These are phyloP conservation scores for Rhamphomyia laevipes DNA, from an alignment of 2,888 invertebrate genomes.

Conservation along the genomic window DNA sequence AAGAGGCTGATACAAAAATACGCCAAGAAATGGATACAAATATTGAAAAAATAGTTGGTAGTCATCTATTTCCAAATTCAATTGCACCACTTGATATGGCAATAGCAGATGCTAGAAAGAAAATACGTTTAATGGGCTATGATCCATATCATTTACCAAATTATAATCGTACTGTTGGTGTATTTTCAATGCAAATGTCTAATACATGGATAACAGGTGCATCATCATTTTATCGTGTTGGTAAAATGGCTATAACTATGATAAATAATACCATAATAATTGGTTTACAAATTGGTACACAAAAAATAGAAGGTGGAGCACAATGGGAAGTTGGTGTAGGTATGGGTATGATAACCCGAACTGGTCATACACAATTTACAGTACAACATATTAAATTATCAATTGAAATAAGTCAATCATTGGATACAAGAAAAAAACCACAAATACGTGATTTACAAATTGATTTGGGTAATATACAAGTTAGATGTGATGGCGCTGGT, in stretches of 20 bases:
- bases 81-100: slow-evolving; percentile 77
- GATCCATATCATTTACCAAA: slow-evolving; percentile 68
- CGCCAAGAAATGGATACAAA: slow-evolving; percentile 62
- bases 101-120: slow-evolving; percentile 59
- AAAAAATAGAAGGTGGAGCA: slow-evolving; percentile 61
- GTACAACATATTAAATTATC: slow-evolving; percentile 66
- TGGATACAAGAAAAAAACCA: slow-evolving; percentile 64
- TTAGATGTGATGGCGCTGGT: slow-evolving; percentile 75
- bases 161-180: slow-evolving; percentile 57
- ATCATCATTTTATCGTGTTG: slow-evolving; percentile 70
- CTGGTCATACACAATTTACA: slow-evolving; percentile 63
- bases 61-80: slow-evolving; percentile 68
- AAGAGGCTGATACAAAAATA: slow-evolving; percentile 63
- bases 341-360: slow-evolving; percentile 53
- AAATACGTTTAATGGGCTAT: slow-evolving; percentile 48
- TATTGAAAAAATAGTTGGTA: slow-evolving; percentile 53
- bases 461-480: slow-evolving; percentile 73
- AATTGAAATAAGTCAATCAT: slow-evolving; percentile 57
- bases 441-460: slow-evolving; percentile 61
- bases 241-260: slow-evolving; percentile 61
- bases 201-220: slow-evolving; percentile 71
- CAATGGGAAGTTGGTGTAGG: slow-evolving; percentile 66
- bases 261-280: slow-evolving; percentile 52
- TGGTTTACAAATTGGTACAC: slow-evolving; percentile 62
- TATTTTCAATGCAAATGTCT: slow-evolving; percentile 54